phyloP scores from a whole-genome alignment of 2,113 vertebrate species.

The Miniopterus natalensis region DNA sequence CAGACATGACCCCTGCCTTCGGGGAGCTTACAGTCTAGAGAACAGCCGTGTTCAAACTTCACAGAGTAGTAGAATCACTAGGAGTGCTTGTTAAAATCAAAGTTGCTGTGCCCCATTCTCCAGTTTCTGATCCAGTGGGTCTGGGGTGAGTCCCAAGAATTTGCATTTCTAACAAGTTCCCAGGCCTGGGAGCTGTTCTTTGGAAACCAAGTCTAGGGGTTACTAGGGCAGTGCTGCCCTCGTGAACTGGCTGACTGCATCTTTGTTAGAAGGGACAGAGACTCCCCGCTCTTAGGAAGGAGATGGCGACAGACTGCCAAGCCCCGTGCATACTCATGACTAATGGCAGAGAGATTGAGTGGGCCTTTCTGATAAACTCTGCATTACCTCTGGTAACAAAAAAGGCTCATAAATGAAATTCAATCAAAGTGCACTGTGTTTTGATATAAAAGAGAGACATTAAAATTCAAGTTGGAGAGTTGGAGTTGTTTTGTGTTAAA shows the following conservation, averaged over 20 bases:
- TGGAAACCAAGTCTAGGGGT: neutral
- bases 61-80: rapidly evolving
- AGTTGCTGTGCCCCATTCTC: neutral
- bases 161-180: neutral
- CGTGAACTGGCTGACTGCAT: neutral
- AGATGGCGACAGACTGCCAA: neutral
- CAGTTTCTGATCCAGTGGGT: neutral
- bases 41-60: neutral
- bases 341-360: neutral
- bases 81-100: neutral
- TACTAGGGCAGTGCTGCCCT: neutral
- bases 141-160: neutral
- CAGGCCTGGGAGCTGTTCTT: neutral
- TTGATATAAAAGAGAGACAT: constrained; percentile 69
- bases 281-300: neutral
- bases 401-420: constrained; percentile 46
- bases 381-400: constrained; percentile 46
- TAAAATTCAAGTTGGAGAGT: constrained; percentile 67
- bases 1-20: neutral
- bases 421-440: constrained; percentile 60
- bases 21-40: neutral
- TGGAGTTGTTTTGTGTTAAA: constrained; percentile 70
- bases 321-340: neutral
- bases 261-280: neutral
- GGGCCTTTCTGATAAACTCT: constrained; percentile 58